A percentile compares a stretch with the other conserved stretches of the same genome.
phyloP scores from a whole-genome alignment of 2,888 invertebrate species.

The Folsomia manolachei region DNA sequence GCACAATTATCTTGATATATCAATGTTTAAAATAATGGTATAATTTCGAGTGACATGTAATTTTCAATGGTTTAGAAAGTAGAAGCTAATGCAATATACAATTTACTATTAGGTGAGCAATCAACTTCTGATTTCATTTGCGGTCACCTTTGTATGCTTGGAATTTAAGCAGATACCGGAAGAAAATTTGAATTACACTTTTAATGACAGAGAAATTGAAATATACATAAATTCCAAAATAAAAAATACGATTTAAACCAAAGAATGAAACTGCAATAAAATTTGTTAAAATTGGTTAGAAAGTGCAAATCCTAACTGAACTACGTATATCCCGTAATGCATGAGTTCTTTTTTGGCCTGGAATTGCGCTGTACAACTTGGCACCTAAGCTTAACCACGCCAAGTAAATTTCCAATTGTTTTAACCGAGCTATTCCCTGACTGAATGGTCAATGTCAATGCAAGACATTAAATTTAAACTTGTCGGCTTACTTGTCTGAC shows the following conservation, averaged over 20 bases:
- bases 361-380: too few species aligned
- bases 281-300: background rate
- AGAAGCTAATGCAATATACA: too few species aligned
- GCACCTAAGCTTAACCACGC: too few species aligned
- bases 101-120: background rate
- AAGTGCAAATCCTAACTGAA: background rate
- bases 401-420: too few species aligned
- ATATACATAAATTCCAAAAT: background rate
- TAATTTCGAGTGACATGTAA: background rate
- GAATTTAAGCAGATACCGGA: background rate
- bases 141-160: background rate
- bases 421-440: too few species aligned
- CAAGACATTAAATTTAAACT: too few species aligned
- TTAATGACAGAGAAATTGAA: background rate
- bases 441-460: too few species aligned
- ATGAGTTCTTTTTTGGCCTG: too few species aligned
- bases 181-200: background rate
- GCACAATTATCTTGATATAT: too few species aligned
- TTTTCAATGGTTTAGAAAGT: constrained; percentile 5
- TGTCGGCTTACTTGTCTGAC: too few species aligned
- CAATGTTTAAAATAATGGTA: background rate
- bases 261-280: background rate
- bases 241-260: background rate
- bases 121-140: background rate
- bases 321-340: too few species aligned